Percentiles rank a stretch among this genome's conserved stretches.
Conservation (phyloP, 2,797 vertebrate species). For the Pachyuromys duprasi region DNA sequence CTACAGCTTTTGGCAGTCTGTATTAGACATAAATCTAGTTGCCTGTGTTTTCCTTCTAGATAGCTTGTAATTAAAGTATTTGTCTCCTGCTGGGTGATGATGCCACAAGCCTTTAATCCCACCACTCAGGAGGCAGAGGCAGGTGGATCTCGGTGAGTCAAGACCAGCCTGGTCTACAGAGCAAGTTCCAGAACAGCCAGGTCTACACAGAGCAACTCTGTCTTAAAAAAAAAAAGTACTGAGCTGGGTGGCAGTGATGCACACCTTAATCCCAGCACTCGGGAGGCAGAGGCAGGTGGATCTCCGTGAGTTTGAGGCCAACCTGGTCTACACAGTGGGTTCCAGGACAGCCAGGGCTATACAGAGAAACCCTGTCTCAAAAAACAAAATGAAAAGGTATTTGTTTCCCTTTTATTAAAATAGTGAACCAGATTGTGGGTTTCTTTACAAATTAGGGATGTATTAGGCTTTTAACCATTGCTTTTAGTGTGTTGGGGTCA, state of each 20-base stretch:
- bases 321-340: no score
- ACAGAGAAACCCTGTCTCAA: no score
- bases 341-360: no score
- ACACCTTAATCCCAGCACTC: no score
- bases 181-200: neutral
- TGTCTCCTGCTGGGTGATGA: neutral
- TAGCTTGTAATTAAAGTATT: neutral
- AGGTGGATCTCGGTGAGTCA: neutral
- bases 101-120: neutral
- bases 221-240: neutral
- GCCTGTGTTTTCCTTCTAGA: neutral
- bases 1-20: neutral
- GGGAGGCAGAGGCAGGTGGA: no score
- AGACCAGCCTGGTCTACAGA: neutral
- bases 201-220: neutral
- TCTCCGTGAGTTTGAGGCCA: no score
- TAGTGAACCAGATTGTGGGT: neutral
- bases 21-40: neutral
- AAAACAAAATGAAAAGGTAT: neutral
- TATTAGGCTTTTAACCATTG: neutral
- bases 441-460: neutral
- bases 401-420: slow-evolving; percentile 16
- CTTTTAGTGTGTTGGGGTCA: neutral
- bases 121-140: neutral
- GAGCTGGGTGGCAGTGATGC: no score